A percentile compares a stretch with the other conserved stretches of the same genome.
These are phyloP conservation scores for Cinara cedri DNA, from an alignment of 2,888 invertebrate species.

Conservation along the genomic window DNA sequence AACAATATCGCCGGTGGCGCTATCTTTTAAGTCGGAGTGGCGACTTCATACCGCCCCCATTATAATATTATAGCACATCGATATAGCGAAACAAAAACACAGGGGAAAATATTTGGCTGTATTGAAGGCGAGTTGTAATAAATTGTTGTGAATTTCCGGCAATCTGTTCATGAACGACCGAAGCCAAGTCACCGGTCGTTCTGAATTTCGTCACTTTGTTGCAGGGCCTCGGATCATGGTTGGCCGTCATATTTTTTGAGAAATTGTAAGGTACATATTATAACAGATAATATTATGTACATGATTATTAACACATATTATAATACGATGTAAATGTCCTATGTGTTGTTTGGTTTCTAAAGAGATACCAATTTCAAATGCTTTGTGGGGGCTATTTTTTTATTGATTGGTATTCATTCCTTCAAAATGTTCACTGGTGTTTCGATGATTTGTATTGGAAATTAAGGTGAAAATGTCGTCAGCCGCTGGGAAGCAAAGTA, in stretches of 20 bases:
- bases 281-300: constrained; percentile 16
- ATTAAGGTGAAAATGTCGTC: constrained; percentile 55
- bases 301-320: constrained; percentile 1
- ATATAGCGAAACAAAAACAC: constrained; percentile 52
- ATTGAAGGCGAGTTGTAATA: neutral
- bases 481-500: constrained; percentile 52
- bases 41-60: constrained; percentile 45
- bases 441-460: constrained; percentile 53
- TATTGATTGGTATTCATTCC: constrained; percentile 45
- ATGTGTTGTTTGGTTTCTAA: constrained; percentile 40
- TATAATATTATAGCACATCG: constrained; percentile 12
- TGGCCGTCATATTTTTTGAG: constrained; percentile 38
- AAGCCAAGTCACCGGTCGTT: neutral
- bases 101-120: constrained; percentile 34
- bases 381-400: constrained; percentile 36
- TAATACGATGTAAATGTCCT: neutral
- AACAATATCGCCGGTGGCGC: constrained; percentile 44
- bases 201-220: constrained; percentile 6
- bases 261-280: constrained; percentile 39
- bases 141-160: neutral
- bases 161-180: constrained; percentile 11
- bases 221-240: constrained; percentile 55
- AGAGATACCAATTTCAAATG: constrained; percentile 20
- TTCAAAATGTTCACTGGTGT: constrained; percentile 52
- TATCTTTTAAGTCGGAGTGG: constrained; percentile 14